Evolutionary conservation across 2,797 vertebrate species (phyloP), one percentile per base, ranked within the genome.

Genomic region (Kryptolebias ocellatus): DNA sequence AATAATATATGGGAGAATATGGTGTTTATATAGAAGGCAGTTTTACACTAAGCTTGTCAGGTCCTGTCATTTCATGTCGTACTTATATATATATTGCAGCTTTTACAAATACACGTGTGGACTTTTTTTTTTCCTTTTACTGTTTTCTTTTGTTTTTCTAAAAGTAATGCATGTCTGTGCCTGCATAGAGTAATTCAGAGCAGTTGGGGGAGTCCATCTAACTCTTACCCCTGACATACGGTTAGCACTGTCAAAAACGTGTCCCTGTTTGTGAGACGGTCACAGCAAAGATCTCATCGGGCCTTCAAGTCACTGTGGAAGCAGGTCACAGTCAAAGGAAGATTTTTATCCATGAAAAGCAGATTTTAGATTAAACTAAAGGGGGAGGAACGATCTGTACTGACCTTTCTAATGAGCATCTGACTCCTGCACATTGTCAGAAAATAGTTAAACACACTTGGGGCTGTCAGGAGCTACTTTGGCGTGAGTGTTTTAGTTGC

Each of bases 1-100:
- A 92, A 94, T 94, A 94, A 94, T 94, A 93, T 94, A 94, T 93
- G 92, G 90, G 92, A 91, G 90, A 92, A 86, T 90, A 85, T 85
- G 87, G 74, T 92, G 89, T 92, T 92, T 91, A 91, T 92, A 92
- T 92, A 92, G 88, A 91, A 89, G 90, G 85, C 90, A 89, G 87
- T 92, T 93, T 93, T 89, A 90, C 90, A 92, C 88, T 91, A 93
- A 93, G 91, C 86, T 85, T 89, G 79, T 91, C 88, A 83, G 86
- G 84, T 91, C 86, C 88, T 89, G 80, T 84, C 70, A 83, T 86
- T 84, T 88, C 75, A 74, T 89, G 72, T 87, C 80, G 78, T 89
- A 84, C 83, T 87, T 90, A 42, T 46, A 81, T 81, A 84, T 76
- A 85, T 79, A 87, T 62, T 79, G 79, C 83, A 80, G 81, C 83